Evolutionary conservation across 2,888 invertebrate genomes (phyloP).

Genomic region (Plemyria rubiginata): DNA sequence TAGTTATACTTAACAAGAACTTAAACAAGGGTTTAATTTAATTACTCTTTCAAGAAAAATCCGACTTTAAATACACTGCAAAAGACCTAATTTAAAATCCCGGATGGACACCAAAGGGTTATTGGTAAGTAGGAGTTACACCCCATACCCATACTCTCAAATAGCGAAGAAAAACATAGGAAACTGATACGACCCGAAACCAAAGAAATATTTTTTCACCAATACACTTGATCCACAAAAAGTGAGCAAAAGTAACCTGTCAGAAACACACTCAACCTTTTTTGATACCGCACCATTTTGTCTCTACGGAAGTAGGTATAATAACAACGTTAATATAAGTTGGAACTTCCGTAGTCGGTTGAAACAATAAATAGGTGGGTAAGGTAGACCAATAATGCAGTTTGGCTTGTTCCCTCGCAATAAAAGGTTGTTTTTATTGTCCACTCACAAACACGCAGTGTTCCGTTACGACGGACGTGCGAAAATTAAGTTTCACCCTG

Average conservation of each 20-base stretch:
- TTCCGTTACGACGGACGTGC: constrained; percentile 52
- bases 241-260: background rate
- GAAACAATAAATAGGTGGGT: constrained; percentile 41
- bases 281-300: background rate
- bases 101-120: background rate
- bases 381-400: constrained; percentile 46
- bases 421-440: constrained; percentile 59
- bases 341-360: constrained; percentile 3
- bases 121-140: too few species aligned
- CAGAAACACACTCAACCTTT: background rate
- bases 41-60: too few species aligned
- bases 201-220: background rate
- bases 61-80: too few species aligned
- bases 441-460: constrained; percentile 60
- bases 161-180: background rate
- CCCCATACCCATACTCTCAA: background rate
- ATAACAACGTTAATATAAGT: background rate
- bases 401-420: constrained; percentile 48
- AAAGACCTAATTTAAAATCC: too few species aligned
- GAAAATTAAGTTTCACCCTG: constrained; percentile 60
- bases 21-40: too few species aligned
- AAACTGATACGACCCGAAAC: background rate
- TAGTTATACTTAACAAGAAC: too few species aligned
- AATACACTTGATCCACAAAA: constrained; percentile 1
- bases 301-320: background rate